Conservation (phyloP, 2,797 vertebrate genomes). For the Falco peregrinus region DNA sequence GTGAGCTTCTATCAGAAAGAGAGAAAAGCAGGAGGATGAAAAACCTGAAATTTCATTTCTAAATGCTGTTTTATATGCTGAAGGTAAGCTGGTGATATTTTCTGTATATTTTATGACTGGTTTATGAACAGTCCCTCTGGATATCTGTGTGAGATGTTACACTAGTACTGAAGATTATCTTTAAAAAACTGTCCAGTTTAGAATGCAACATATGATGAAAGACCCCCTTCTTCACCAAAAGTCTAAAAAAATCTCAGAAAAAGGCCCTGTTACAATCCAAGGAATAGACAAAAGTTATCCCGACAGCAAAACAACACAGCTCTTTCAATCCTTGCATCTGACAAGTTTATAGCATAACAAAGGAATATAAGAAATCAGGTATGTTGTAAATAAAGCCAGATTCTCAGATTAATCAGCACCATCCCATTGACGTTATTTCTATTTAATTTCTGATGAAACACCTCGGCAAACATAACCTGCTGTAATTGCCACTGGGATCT, state of each 20-base stretch:
- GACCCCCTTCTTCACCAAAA: not conserved
- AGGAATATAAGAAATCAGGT: not conserved
- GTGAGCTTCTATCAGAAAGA: conserved; percentile 26
- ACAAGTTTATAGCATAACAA: not conserved
- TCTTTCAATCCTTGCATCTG: not conserved
- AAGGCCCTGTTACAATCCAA: not conserved
- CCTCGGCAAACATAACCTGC: not conserved
- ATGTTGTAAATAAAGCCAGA: not conserved
- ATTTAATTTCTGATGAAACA: not conserved
- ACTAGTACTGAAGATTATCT: not conserved
- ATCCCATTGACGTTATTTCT: not conserved
- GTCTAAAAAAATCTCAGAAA: not conserved
- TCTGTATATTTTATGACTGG: not conserved
- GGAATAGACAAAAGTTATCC: not conserved
- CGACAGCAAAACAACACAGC: fast-evolving
- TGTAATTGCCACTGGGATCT: not conserved
- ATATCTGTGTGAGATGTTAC: not conserved
- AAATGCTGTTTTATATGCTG: conserved; percentile 32
- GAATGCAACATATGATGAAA: not conserved
- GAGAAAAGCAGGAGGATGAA: not conserved
- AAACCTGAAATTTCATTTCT: conserved; percentile 46
- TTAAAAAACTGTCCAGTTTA: not conserved
- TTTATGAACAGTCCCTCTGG: not conserved
- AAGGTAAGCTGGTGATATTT: conserved; percentile 28
- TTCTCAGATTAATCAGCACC: not conserved